Base-by-base conservation (phyloP, 2,797 vertebrate genomes). In the Platalea minor region DNA sequence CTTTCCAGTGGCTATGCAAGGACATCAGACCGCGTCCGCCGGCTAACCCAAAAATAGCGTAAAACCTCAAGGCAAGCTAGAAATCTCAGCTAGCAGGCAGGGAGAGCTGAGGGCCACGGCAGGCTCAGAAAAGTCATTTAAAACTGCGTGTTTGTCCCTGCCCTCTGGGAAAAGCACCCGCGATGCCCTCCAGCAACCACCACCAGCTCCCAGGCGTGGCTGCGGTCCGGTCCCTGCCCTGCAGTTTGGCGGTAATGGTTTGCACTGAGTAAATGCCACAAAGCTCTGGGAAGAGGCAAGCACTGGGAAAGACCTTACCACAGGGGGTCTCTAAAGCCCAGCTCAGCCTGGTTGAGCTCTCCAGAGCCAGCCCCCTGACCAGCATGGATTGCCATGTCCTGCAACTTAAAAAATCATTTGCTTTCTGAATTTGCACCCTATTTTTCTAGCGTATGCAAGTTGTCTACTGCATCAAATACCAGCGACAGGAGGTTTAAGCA, bases 371-470 rank as follows among this genome's bases (percentile, higher is more conserved):
- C 7, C 54, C 54, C 11, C 33, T 24, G 35, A 61, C 16, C 21
- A 9, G 23, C 48, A 13, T 0, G 4, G 41, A 76, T 12, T 14
- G 3, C 37, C 0, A 0, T 3, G 24, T 51, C 48, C n/a, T 28
- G 10, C 15, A 77, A 25, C 31, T 59, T 33, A 13, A 77, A 33
- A 63, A 4, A 10, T 7, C 7, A 16, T 11, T 13, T 54, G 21
- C 51, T 51, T 80, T 63, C 60, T 51, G 31, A 86, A 53, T 33
- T 56, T 41, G 17, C 23, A 37, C 9, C 7, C 13, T 21, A 7
- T 56, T 64, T 72, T 74, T 31, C 64, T 48, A 37, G 6, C 5
- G 26, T 7, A n/a, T 17, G 16, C 43, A 53, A 69, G 33, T 39
- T 25, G 18, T 12, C 50, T 39, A 53, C 43, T 43, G 28, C 51